phyloP scores from a whole-genome alignment of 1,140 invertebrate genomes.

The Drusus annulatus region DNA sequence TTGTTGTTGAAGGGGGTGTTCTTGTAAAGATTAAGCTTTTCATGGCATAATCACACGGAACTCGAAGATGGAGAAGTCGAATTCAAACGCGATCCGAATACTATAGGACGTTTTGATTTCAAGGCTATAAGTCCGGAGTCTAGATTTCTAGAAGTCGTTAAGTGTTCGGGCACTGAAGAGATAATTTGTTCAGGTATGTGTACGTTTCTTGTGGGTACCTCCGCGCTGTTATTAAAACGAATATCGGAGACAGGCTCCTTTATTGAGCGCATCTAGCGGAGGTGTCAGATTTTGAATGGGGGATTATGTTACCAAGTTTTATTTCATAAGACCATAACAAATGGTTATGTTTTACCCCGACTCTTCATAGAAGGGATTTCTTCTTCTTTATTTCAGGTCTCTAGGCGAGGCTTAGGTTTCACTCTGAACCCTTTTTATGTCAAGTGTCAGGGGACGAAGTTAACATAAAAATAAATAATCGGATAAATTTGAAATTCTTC shows the following conservation, averaged over 20 bases:
- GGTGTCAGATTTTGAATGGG: conserved; percentile 36
- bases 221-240: conserved; percentile 31
- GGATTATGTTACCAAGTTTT: conserved; percentile 43
- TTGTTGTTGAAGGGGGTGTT: too few relatives aligned
- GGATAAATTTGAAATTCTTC: conserved; percentile 32
- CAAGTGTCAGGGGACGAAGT: conserved; percentile 26
- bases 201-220: too few relatives aligned
- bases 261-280: conserved; percentile 34
- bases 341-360: conserved; percentile 41
- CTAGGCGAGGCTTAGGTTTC: conserved; percentile 42
- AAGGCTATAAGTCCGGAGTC: too few relatives aligned
- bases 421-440: conserved; percentile 42
- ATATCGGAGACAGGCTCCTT: conserved; percentile 38
- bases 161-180: too few relatives aligned
- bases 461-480: conserved; percentile 45
- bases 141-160: too few relatives aligned
- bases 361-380: conserved; percentile 21
- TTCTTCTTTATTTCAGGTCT: conserved; percentile 32
- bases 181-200: too few relatives aligned
- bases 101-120: too few relatives aligned
- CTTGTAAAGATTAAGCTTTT: too few relatives aligned
- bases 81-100: too few relatives aligned
- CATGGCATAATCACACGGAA: too few relatives aligned
- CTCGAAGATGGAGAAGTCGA: too few relatives aligned
- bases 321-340: conserved; percentile 46